Conservation (phyloP, 1,140 invertebrate species). For the Drosophila carrolli region DNA sequence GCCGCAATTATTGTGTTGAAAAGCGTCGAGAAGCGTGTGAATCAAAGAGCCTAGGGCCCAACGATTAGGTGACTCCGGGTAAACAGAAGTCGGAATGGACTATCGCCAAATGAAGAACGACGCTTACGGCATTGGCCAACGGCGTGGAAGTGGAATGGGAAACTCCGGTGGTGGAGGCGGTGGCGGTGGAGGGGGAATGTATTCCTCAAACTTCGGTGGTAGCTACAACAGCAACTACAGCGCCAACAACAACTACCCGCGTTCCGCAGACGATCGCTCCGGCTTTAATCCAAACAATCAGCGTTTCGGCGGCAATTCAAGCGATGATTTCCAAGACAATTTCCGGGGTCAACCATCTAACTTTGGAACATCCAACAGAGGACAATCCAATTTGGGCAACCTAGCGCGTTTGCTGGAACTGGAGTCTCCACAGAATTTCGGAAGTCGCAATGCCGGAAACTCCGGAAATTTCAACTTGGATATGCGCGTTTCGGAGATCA, state of each 20-base stretch:
- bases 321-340: conserved; percentile 27
- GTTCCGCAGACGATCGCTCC: conserved; percentile 15
- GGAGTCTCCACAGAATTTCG: conserved; percentile 1
- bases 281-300: conserved; percentile 21
- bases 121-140: conserved; percentile 64
- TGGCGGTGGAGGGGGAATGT: conserved; percentile 10
- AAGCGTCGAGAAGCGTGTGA: neutral
- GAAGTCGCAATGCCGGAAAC: conserved; percentile 1
- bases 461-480: conserved; percentile 6
- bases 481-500: neutral
- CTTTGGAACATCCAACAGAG: conserved; percentile 3
- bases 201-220: conserved; percentile 7
- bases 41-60: neutral
- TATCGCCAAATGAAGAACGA: conserved; percentile 41
- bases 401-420: conserved; percentile 9
- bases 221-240: neutral
- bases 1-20: neutral
- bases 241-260: conserved; percentile 23
- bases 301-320: conserved; percentile 12
- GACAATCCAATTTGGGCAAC: conserved; percentile 11
- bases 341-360: conserved; percentile 17
- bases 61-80: neutral
- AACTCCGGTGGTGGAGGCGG: conserved; percentile 5
- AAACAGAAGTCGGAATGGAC: conserved; percentile 41
- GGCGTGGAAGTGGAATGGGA: conserved; percentile 42